Evolutionary conservation across 64 coral and sea anemone genomes (phyloP), one percentile per base, ranked within the genome.

Genomic region (Porites lutea): DNA sequence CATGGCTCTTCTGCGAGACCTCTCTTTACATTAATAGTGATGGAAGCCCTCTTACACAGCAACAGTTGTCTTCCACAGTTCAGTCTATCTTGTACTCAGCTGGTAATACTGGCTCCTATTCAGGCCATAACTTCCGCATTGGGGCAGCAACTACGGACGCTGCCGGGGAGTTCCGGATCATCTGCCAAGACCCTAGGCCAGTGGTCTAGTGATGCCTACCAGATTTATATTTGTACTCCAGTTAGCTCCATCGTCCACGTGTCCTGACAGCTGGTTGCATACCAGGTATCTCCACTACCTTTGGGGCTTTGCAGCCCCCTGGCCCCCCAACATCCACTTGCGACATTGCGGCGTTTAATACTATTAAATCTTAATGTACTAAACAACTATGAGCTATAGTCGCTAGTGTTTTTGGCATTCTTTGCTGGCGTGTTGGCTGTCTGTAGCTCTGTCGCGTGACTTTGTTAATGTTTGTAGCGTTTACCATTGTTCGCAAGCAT

Each of bases 81-180:
- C 82, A 64, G 18, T 86, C 63, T 6, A 86, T 70, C 22, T 52
- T 88, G 14, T 3, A 45, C 9, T 16, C 43, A 11, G 69, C 13
- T 6, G 86, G 86, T 43, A 21, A 49, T n/a, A 50, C 59, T 13
- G 0, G 71, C 27, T 47, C 65, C 12, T 74, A 73, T 21, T 74
- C 47, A 2, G 48, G 37, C 3, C 86, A 88, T 73, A 88, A 67
- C n/a, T 74, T 88, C 86, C 37, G 69, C 6, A 88, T 88, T 52
- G 86, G 70, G 65, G 86, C 86, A n/a, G 86, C 86, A 15, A 73
- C 86, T 3, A 53, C n/a, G 5, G 86, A 67, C 12, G 67, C 86
- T 6, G 22, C 48, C 37, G 0, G 5, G 86, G 70, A 10, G 37
- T 75, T 73, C 86, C 67, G 5, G 86, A 75, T 72, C 5, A 75